Conservation (phyloP, 1,140 invertebrate species). For the Lordiphosa stackelbergi region DNA sequence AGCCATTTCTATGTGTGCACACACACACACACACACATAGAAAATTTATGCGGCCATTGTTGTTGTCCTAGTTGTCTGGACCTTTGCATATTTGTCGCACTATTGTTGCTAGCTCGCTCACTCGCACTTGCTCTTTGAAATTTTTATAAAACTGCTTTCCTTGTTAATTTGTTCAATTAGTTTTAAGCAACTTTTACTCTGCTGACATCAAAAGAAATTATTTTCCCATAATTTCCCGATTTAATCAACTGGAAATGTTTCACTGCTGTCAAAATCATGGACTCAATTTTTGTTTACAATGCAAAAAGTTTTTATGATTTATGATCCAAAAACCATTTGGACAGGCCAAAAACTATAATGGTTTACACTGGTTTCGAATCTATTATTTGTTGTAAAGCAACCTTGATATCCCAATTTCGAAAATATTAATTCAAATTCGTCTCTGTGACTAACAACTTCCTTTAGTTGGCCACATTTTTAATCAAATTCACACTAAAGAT, state of each 20-base stretch:
- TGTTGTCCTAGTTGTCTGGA: slow-evolving; percentile 69
- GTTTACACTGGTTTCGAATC: not conserved
- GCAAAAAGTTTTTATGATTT: slow-evolving; percentile 48
- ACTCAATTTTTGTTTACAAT: slow-evolving; percentile 43
- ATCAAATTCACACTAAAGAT: slow-evolving; percentile 64
- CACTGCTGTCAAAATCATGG: slow-evolving; percentile 73
- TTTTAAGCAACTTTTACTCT: slow-evolving; percentile 52
- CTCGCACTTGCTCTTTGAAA: slow-evolving; percentile 37
- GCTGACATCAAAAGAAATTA: slow-evolving; percentile 60
- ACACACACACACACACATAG: slow-evolving; percentile 29
- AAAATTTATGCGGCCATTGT: slow-evolving; percentile 75
- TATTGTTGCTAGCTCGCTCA: slow-evolving; percentile 21
- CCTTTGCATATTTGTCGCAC: slow-evolving; percentile 68
- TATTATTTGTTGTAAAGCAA: not conserved
- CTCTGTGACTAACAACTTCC: slow-evolving; percentile 16
- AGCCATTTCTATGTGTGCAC: slow-evolving; percentile 11
- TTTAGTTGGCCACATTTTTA: slow-evolving; percentile 23
- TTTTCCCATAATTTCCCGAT: slow-evolving; percentile 72
- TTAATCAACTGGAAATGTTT: slow-evolving; percentile 74
- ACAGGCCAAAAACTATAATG: not conserved
- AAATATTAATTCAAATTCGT: too few relatives aligned
- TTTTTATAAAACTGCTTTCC: slow-evolving; percentile 28
- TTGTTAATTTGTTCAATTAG: slow-evolving; percentile 36
- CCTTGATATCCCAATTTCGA: not conserved
- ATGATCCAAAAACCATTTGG: slow-evolving; percentile 21